A percentile compares a stretch with the other conserved stretches of the same genome.
Conservation (phyloP, 2,797 vertebrate genomes). For the Netta rufina region DNA sequence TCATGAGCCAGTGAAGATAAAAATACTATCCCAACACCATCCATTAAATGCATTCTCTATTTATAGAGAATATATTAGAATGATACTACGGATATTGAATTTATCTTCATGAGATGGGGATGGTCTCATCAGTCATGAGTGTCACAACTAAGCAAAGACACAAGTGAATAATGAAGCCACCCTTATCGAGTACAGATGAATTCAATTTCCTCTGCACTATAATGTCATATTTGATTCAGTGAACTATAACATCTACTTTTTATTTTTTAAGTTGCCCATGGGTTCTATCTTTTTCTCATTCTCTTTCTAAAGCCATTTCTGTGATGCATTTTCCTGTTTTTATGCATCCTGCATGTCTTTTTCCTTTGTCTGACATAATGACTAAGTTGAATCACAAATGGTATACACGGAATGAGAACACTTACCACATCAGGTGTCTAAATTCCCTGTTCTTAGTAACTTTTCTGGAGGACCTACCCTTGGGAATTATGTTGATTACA, state of each 20-base stretch:
- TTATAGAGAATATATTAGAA: slow-evolving; percentile 75
- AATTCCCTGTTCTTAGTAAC: not conserved
- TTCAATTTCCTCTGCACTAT: slow-evolving; percentile 78
- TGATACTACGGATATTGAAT: slow-evolving; percentile 72
- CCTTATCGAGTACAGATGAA: slow-evolving; percentile 76
- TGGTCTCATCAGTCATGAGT: slow-evolving; percentile 74
- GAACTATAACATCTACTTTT: slow-evolving; percentile 77
- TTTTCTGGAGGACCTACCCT: not conserved
- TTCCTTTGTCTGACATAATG: slow-evolving; percentile 48
- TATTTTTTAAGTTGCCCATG: slow-evolving; percentile 76
- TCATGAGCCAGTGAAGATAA: slow-evolving; percentile 73
- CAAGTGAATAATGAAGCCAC: slow-evolving; percentile 75
- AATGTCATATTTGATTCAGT: slow-evolving; percentile 79
- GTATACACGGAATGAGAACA: slow-evolving; percentile 19
- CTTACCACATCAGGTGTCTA: slow-evolving; percentile 33
- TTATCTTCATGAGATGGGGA: slow-evolving; percentile 77
- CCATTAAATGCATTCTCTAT: slow-evolving; percentile 74
- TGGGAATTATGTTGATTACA: not conserved
- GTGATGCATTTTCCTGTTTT: slow-evolving; percentile 67
- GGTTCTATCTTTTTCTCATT: slow-evolving; percentile 66
- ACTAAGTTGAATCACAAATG: slow-evolving; percentile 27
- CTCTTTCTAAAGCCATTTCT: slow-evolving; percentile 58
- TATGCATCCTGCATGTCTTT: slow-evolving; percentile 45
- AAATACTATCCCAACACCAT: slow-evolving; percentile 72
- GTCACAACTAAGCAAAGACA: slow-evolving; percentile 70